Base-by-base conservation (phyloP, 1,140 invertebrate species). In the Papilio polytes region DNA sequence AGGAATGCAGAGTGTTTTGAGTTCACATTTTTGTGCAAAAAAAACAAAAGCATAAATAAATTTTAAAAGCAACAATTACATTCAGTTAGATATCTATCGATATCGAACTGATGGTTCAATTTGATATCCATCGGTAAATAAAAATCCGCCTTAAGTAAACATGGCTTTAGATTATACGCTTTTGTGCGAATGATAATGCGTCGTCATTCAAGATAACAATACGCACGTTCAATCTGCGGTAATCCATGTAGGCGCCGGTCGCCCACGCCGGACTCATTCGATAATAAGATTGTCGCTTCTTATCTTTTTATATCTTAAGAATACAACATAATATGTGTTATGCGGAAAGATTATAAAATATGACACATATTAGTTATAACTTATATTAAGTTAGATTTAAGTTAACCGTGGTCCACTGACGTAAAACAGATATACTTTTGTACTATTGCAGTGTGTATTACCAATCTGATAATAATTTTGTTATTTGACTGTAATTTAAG, bases 131-230 rank as follows among this genome's bases (percentile, higher is more conserved):
- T 70, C 26, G 2, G 15, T 70, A 70, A 70, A 70, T 70, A 70
- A 70, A 70, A 70, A 66, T 66, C 22, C 26, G 13, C 12, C 63
- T 31, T 70, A 70, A 70, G 26, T 70, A 70, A 31, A 70, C 63
- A 70, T 13, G 63, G 63, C 63, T 70, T 31, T 70, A 76, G 44
- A 76, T 48, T 53, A 46, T 12, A 18, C 13, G 44, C 74, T 53
- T 76, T 76, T 46, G 72, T 48, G 74, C 74, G 22, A 76, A 76
- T 76, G 46, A 76, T 76, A 76, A 76, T 76, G 20, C 46, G 41
- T 76, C 74, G 46, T 76, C 74, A 48, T 51, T 53, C 20, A 76
- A 48, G 74, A 76, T 76, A 76, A 48, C 74, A 76, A 48, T 76
- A 76, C 74, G 44, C 44, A 48, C 44, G 26, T 46, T 74, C 73